phyloP scores from a whole-genome alignment of 2,888 invertebrate genomes.

The Rhogogaster chlorosoma region DNA sequence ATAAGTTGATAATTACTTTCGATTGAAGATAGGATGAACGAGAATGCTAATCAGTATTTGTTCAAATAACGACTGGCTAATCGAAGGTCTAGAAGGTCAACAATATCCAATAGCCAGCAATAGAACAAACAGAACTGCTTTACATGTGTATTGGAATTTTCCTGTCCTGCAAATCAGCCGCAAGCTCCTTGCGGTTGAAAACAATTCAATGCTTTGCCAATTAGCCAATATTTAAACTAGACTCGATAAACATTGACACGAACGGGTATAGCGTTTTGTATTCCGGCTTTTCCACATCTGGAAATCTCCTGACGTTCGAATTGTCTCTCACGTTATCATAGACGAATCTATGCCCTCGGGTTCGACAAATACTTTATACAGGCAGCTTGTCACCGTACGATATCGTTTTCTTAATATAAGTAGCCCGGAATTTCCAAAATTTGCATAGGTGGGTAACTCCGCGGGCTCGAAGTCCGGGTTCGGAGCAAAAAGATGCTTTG shows the following conservation, averaged over 20 bases:
- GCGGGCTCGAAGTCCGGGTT: no score
- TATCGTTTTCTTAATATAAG: no score
- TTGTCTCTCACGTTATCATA: neutral
- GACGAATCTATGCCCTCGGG: neutral
- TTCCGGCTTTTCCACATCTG: neutral
- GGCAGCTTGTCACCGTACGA: no score
- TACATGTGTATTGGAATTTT: neutral
- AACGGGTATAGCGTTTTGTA: neutral
- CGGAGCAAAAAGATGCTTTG: no score
- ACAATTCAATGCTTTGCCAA: neutral
- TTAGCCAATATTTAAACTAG: neutral
- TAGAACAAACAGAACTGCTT: neutral
- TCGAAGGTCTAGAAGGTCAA: neutral
- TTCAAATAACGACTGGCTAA: neutral
- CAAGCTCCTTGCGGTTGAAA: neutral
- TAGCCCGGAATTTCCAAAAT: no score
- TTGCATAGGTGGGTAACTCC: no score
- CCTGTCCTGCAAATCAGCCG: neutral
- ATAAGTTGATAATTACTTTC: neutral
- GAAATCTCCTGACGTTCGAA: neutral
- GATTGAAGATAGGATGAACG: neutral
- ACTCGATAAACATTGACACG: slow-evolving; percentile 3
- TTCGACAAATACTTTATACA: neutral
- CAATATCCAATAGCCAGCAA: neutral
- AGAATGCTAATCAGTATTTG: no score